Evolutionary conservation across 2,888 invertebrate genomes (phyloP).

Genomic region (Danaus chrysippus): DNA sequence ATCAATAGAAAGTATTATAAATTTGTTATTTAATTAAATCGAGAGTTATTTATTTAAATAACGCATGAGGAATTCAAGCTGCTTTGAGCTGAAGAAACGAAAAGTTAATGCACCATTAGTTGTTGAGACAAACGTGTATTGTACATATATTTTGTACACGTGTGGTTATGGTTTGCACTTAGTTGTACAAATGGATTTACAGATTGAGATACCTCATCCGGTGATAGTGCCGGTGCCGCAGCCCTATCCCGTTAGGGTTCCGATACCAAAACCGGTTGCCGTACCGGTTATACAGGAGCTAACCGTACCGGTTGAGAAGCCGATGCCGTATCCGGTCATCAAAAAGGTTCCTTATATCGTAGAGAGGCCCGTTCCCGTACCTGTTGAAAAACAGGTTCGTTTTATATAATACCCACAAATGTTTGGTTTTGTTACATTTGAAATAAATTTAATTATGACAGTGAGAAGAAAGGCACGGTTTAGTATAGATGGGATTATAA

Average conservation of each 20-base stretch:
- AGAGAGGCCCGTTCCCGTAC: conserved; percentile 85
- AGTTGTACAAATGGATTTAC: conserved; percentile 46
- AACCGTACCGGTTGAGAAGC: conserved; percentile 78
- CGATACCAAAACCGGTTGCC: conserved; percentile 84
- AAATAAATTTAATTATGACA: not conserved
- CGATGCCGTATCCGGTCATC: conserved; percentile 84
- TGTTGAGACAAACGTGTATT: too few relatives aligned
- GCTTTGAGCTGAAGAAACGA: too few relatives aligned
- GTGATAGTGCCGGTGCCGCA: conserved; percentile 87
- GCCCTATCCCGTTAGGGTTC: conserved; percentile 87
- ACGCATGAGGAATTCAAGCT: too few relatives aligned
- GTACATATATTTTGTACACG: not conserved
- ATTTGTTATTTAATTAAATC: too few relatives aligned
- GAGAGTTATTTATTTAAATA: too few relatives aligned
- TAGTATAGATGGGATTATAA: too few relatives aligned
- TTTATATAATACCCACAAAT: conserved; percentile 2
- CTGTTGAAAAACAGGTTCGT: conserved; percentile 84
- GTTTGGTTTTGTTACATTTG: not conserved
- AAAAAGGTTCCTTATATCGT: conserved; percentile 85
- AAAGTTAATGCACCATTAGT: too few relatives aligned
- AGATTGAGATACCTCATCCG: conserved; percentile 86
- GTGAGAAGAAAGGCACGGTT: too few relatives aligned
- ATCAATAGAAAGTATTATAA: too few relatives aligned
- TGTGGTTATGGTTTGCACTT: conserved; percentile 20
- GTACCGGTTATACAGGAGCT: conserved; percentile 82